phyloP scores from a whole-genome alignment of 2,113 vertebrate genomes.

The Eclectus roratus region DNA sequence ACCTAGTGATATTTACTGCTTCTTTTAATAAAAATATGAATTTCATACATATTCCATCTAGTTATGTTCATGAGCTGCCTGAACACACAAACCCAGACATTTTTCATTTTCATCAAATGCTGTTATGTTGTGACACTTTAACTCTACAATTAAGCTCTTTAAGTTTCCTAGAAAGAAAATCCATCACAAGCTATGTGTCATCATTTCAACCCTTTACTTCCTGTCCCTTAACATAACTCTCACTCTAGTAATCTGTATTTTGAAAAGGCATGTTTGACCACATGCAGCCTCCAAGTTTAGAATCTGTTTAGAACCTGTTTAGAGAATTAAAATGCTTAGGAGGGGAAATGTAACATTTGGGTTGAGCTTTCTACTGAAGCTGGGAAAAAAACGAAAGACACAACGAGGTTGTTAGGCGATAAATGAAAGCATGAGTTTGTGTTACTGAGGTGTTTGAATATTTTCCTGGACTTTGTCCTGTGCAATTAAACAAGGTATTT shows the following conservation, averaged over 20 bases:
- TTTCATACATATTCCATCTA: neutral
- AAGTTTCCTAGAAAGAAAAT: slow-evolving; percentile 19
- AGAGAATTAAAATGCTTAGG: neutral
- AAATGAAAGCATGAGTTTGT: neutral
- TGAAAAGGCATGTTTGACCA: neutral
- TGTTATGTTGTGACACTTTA: neutral
- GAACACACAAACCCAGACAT: neutral
- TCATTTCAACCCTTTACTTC: neutral
- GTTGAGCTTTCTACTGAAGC: neutral
- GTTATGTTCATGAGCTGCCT: neutral
- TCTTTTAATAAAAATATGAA: neutral
- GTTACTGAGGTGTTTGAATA: neutral
- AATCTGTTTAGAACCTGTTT: neutral
- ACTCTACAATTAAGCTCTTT: neutral
- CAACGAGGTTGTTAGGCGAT: neutral
- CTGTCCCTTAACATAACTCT: neutral
- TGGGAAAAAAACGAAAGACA: neutral
- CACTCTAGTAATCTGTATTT: neutral
- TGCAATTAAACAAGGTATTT: slow-evolving; percentile 34
- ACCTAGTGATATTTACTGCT: neutral
- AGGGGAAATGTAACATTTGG: neutral
- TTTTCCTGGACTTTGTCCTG: slow-evolving; percentile 23
- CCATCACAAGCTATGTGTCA: neutral
- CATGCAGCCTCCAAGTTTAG: neutral
- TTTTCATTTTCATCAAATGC: neutral